phyloP scores from a whole-genome alignment of 1,140 invertebrate species.

The Zaprionus capensis region DNA sequence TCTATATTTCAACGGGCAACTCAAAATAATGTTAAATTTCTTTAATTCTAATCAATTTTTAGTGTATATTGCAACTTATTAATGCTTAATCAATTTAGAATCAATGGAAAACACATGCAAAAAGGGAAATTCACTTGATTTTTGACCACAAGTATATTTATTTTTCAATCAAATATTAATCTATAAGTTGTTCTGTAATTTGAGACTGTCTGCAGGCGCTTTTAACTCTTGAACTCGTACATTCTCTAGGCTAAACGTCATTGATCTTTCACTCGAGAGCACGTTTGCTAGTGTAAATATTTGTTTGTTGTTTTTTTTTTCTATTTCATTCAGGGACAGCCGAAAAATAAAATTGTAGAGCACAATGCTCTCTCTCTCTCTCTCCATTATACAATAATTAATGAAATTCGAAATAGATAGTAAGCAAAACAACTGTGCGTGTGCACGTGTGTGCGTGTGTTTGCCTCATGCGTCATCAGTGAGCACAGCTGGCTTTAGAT shows the following conservation, averaged over 20 bases:
- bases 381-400: conserved; percentile 1
- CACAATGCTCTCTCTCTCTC: not conserved
- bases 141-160: no score
- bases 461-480: conserved; percentile 43
- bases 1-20: no score
- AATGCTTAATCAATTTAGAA: no score
- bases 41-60: no score
- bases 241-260: conserved; percentile 2
- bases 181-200: not conserved
- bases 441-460: not conserved
- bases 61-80: no score
- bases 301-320: not conserved
- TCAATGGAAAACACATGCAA: no score
- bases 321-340: conserved; percentile 3
- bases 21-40: no score
- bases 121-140: no score
- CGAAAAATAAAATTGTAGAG: not conserved
- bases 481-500: conserved; percentile 19
- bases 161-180: no score
- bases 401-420: not conserved
- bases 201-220: not conserved
- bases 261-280: conserved; percentile 14
- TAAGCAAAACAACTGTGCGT: conserved; percentile 8
- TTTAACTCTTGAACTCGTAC: not conserved
- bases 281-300: conserved; percentile 6